A percentile compares a stretch with the other conserved stretches of the same genome.
Evolutionary conservation across 2,797 vertebrate species (phyloP).

Genomic region (Alosa sapidissima): DNA sequence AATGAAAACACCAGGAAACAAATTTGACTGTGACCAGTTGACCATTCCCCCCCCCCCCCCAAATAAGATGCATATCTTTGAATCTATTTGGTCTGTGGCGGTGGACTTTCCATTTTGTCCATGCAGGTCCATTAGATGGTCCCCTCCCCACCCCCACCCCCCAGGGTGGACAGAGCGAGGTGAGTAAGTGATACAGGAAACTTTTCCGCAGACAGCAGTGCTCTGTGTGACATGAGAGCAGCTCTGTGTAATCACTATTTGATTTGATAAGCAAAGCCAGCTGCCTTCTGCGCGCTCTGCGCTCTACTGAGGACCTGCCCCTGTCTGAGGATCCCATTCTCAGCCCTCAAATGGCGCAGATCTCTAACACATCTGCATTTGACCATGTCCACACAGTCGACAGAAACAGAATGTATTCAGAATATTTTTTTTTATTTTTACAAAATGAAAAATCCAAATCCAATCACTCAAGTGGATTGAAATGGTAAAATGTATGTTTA

Average conservation of each 20-base stretch:
- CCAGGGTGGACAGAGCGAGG: background rate
- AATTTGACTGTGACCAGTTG: background rate
- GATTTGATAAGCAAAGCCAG: constrained; percentile 1
- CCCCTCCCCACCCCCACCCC: too few species aligned
- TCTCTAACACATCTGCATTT: background rate
- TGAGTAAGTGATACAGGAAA: background rate
- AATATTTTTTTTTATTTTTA: too few species aligned
- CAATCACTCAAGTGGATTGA: too few species aligned
- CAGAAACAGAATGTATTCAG: background rate
- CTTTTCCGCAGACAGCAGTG: background rate
- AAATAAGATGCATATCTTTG: background rate
- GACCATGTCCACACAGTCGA: background rate
- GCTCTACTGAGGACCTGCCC: background rate
- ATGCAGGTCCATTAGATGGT: background rate
- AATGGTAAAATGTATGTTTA: too few species aligned
- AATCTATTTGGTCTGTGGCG: too few species aligned
- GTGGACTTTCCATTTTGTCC: background rate
- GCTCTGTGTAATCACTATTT: background rate
- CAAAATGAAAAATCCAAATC: too few species aligned
- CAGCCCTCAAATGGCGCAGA: background rate
- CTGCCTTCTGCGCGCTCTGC: background rate
- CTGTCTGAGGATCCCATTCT: background rate
- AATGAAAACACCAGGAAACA: background rate
- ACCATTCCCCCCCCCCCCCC: too few species aligned
- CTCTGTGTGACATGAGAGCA: background rate